Conservation (phyloP, 2,888 invertebrate species). For the Idaea straminata region DNA sequence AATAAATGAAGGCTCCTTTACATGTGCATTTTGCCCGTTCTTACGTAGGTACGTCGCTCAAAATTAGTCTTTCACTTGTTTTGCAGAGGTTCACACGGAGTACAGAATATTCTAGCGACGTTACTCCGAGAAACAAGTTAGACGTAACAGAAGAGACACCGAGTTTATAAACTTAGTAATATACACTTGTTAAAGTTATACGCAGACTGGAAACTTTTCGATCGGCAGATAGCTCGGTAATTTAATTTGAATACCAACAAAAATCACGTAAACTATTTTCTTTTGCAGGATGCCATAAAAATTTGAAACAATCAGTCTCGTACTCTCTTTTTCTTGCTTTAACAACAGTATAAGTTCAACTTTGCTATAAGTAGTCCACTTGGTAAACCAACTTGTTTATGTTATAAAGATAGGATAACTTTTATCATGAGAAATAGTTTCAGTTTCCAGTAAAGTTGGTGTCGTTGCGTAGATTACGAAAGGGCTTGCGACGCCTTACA, state of each 20-base stretch:
- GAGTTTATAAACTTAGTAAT: neutral
- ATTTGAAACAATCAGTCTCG: too few relatives aligned
- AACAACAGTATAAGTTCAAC: too few relatives aligned
- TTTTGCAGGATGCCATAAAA: too few relatives aligned
- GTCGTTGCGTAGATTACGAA: neutral
- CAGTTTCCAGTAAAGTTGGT: neutral
- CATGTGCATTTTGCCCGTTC: neutral
- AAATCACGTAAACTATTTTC: too few relatives aligned
- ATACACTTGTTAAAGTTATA: neutral
- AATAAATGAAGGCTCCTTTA: neutral
- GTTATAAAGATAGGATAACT: neutral
- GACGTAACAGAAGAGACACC: neutral
- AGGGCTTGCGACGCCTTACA: neutral
- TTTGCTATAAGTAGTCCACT: neutral
- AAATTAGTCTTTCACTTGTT: neutral
- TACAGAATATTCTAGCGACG: neutral
- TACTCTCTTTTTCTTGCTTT: too few relatives aligned
- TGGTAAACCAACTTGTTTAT: neutral
- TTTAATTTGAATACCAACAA: too few relatives aligned
- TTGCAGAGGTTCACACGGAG: too few relatives aligned
- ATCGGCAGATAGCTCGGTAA: too few relatives aligned
- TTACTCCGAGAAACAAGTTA: neutral
- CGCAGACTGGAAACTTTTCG: neutral
- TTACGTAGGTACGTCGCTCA: neutral
- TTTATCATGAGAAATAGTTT: neutral